A percentile compares a stretch with the other conserved stretches of the same genome.
Conservation (phyloP, 2,113 vertebrate species). For the Argyrosomus japonicus region DNA sequence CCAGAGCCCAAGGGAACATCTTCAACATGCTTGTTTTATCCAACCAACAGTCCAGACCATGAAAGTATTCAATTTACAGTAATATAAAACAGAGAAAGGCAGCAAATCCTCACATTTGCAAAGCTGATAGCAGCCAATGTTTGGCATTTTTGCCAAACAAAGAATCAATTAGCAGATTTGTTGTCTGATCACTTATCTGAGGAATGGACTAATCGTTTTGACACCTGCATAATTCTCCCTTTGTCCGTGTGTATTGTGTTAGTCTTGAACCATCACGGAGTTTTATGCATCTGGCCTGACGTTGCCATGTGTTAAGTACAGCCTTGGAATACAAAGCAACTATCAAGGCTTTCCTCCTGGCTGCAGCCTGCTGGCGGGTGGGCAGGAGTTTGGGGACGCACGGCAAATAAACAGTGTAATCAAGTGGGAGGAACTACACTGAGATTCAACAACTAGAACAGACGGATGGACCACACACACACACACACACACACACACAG, state of each 20-base stretch:
- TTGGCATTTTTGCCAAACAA: neutral
- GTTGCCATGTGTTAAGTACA: neutral
- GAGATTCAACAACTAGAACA: constrained; percentile 32
- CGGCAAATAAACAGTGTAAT: constrained; percentile 46
- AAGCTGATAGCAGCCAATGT: neutral
- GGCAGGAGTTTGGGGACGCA: constrained; percentile 41
- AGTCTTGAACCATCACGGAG: neutral
- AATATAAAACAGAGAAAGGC: neutral
- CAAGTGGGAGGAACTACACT: constrained; percentile 49
- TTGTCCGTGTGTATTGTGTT: neutral
- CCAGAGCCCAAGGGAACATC: neutral
- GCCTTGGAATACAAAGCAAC: constrained; percentile 23
- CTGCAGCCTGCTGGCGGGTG: constrained; percentile 11
- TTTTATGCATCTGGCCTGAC: neutral
- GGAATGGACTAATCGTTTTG: neutral
- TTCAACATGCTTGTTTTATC: neutral
- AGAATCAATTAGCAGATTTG: neutral
- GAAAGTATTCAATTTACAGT: neutral
- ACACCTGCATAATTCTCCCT: neutral
- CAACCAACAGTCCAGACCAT: neutral
- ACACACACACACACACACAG: neutral
- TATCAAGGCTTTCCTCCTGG: constrained; percentile 34
- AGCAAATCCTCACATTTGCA: neutral
- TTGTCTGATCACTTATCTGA: neutral
- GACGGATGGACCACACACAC: neutral